Base-by-base conservation (phyloP, 1,140 invertebrate species). In the Euglossa dilemma region DNA sequence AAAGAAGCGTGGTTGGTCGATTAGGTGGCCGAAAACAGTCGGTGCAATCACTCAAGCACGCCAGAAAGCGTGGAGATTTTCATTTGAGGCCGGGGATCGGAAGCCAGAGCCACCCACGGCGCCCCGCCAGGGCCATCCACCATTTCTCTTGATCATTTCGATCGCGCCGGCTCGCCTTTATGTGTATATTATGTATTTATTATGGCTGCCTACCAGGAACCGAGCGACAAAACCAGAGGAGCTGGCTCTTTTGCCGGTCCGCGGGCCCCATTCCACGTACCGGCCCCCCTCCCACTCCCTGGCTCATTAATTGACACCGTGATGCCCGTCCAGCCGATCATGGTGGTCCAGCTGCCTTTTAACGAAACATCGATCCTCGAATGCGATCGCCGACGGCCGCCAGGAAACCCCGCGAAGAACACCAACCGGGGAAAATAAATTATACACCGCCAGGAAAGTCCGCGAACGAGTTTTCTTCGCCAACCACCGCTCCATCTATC, bases 181-280 rank as follows among this genome's bases (percentile, higher is more conserved):
- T 93, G 93, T 93, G 91, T 92, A 93, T 93, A 93, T 93, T 93
- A 93, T 93, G 92, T 93, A 93, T 93, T 93, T 93, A 93, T 93
- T 93, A 93, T 93, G 91, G 91, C 89, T 80, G 91, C 70, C 89
- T 93, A 93, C 93, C 90, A 84, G 82, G 92, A 93, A 93, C 89
- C 90, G 87, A 85, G 90, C 91, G 90, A 91, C 92, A 93, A 93
- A 93, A 93, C 92, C 92, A 86, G 87, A 89, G 85, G 85, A 88
- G 83, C 85, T 89, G 80, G 82, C 90, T 80, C 86, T 91, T 91
- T 90, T 92, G 89, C 83, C 82, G 75, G 64, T 85, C 90, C 83
- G 76, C 84, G 85, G 82, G 23, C 52, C 77, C 59, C 80, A 72
- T 88, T 89, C 87, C 86, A 82, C 73, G 85, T 88, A 87, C 83